Conservation (phyloP, 2,797 vertebrate genomes). For the Sebastiscus albofasciatus region DNA sequence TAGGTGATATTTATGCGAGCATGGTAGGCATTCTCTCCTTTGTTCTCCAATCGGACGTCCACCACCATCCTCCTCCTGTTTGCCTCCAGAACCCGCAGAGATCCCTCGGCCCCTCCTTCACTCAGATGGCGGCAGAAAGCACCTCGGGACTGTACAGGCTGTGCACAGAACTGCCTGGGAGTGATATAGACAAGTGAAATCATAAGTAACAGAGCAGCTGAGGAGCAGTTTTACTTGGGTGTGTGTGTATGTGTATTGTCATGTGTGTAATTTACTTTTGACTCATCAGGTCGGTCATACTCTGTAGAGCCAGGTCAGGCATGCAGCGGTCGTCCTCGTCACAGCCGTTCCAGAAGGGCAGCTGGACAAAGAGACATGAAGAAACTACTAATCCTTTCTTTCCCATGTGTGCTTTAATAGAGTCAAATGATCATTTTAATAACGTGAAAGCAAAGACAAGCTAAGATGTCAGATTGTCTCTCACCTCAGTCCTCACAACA, state of each 20-base stretch:
- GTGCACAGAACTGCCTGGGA: conserved; percentile 90
- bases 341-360: conserved; percentile 98
- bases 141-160: conserved; percentile 78
- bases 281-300: conserved; percentile 89
- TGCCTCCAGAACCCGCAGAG: conserved; percentile 87
- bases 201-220: not conserved
- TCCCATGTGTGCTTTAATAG: not conserved
- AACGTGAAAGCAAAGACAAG: not conserved
- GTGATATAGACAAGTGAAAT: not conserved
- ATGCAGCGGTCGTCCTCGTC: conserved; percentile 95
- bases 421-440: not conserved
- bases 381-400: not conserved
- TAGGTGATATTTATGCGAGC: conserved; percentile 90
- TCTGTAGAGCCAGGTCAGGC: conserved; percentile 91
- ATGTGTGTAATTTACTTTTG: conserved; percentile 83
- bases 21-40: conserved; percentile 94
- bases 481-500: conserved; percentile 87
- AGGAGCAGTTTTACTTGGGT: not conserved
- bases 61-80: conserved; percentile 88
- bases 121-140: conserved; percentile 73
- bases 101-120: conserved; percentile 75
- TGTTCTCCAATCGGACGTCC: conserved; percentile 91
- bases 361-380: conserved; percentile 71
- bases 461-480: conserved; percentile 3
- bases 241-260: not conserved